Percentiles rank a stretch among this genome's conserved stretches.
Evolutionary conservation across 2,888 invertebrate genomes (phyloP).

Genomic region (Aphidius colemani): DNA sequence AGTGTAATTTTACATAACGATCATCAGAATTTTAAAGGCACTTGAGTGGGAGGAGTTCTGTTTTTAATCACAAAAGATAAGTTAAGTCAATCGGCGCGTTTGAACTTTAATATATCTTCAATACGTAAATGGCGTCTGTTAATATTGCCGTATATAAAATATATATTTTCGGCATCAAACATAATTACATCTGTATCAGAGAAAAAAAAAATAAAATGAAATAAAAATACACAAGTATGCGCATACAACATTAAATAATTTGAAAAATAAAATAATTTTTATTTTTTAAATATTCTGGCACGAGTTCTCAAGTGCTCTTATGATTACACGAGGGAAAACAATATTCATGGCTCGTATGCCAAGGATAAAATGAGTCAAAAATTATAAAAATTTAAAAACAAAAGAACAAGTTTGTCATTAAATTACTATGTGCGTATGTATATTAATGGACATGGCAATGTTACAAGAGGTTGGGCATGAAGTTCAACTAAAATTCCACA

Average conservation of each 20-base stretch:
- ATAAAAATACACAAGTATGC: too few relatives aligned
- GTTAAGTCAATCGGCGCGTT: slow-evolving; percentile 46
- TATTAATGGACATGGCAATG: slow-evolving; percentile 28
- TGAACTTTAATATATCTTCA: slow-evolving; percentile 16
- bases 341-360: too few relatives aligned
- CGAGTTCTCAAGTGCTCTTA: too few relatives aligned
- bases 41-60: slow-evolving; percentile 26
- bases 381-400: too few relatives aligned
- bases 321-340: too few relatives aligned
- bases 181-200: neutral
- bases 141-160: too few relatives aligned
- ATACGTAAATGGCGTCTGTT: too few relatives aligned
- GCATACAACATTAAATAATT: too few relatives aligned
- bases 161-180: neutral
- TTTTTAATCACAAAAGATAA: slow-evolving; percentile 21
- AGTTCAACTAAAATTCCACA: slow-evolving; percentile 54
- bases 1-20: slow-evolving; percentile 3
- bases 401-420: neutral
- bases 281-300: too few relatives aligned
- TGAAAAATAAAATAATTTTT: too few relatives aligned
- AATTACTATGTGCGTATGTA: slow-evolving; percentile 8
- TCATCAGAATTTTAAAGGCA: slow-evolving; percentile 10
- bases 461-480: slow-evolving; percentile 23
- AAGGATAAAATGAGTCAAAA: too few relatives aligned
- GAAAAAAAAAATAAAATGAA: slow-evolving; percentile 13